These are phyloP conservation scores for Pterobdella sp. DNA, from an alignment of 2,888 invertebrate species.

Conservation along the genomic window DNA sequence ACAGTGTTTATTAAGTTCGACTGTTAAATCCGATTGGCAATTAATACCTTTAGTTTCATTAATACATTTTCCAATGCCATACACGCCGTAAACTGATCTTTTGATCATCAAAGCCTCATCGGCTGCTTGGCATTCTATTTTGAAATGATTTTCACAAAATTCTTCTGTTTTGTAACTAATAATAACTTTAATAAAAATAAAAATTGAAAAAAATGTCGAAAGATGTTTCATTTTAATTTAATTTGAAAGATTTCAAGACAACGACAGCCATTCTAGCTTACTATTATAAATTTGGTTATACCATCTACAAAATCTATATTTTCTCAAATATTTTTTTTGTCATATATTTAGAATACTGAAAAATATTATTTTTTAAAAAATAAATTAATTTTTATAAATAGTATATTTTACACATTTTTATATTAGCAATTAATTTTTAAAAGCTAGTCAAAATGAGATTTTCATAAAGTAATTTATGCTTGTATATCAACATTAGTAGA, in stretches of 20 bases:
- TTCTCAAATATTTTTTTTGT: background rate
- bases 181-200: background rate
- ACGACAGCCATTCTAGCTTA: background rate
- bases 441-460: too few relatives aligned
- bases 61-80: background rate
- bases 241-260: background rate
- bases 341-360: background rate
- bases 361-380: background rate
- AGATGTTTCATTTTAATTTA: background rate
- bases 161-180: background rate
- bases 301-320: background rate
- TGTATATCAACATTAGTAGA: too few relatives aligned
- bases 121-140: background rate
- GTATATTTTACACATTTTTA: too few relatives aligned
- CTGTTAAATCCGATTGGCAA: background rate
- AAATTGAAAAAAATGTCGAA: background rate
- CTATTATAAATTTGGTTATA: background rate
- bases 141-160: background rate
- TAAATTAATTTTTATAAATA: background rate
- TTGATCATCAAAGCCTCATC: constrained; percentile 2
- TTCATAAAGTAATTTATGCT: too few relatives aligned
- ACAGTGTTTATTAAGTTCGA: background rate
- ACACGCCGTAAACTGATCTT: background rate
- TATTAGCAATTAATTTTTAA: too few relatives aligned
- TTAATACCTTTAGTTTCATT: background rate